These are phyloP conservation scores for Calvadosia cruxmelitensis DNA, from an alignment of 30 jellyfish, hydroid and myxozoan genomes.

Conservation along the genomic window DNA sequence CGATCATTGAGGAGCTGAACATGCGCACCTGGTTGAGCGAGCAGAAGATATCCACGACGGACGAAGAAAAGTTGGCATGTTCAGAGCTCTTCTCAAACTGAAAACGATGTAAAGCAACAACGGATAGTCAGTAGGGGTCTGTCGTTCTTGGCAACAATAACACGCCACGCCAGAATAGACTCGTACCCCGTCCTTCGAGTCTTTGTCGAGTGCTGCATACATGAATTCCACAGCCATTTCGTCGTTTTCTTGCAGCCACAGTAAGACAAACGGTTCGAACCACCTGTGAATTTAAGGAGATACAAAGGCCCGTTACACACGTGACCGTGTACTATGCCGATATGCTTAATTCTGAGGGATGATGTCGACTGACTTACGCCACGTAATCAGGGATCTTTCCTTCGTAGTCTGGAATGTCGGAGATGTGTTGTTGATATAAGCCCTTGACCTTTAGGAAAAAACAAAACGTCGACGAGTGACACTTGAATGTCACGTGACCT, in stretches of 20 bases:
- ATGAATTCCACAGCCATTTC: slow-evolving; percentile 78
- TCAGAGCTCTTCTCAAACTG: slow-evolving; percentile 93
- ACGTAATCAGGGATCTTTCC: slow-evolving; percentile 48
- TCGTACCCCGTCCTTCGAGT: slow-evolving; percentile 79
- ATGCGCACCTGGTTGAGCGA: slow-evolving; percentile 62
- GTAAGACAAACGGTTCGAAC: slow-evolving; percentile 78
- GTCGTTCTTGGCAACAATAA: no score
- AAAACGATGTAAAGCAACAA: no score
- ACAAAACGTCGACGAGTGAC: no score
- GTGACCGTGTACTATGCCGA: no score
- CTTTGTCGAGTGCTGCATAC: slow-evolving; percentile 87
- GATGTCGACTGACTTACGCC: slow-evolving; percentile 53
- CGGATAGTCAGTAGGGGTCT: no score
- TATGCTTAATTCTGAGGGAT: no score
- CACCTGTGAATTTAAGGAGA: slow-evolving; percentile 40
- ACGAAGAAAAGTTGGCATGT: slow-evolving; percentile 67
- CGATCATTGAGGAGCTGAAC: no score
- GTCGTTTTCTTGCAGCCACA: slow-evolving; percentile 82
- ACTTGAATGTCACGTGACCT: no score
- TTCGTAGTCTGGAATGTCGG: slow-evolving; percentile 76
- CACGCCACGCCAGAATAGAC: no score
- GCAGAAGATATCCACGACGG: slow-evolving; percentile 84
- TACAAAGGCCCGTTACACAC: no score
- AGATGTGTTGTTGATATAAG: slow-evolving; percentile 32
- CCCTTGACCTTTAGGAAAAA: not conserved